Evolutionary conservation across 2,797 vertebrate genomes (phyloP), one percentile per base, ranked within the genome.

Genomic region (Valencia hispanica): DNA sequence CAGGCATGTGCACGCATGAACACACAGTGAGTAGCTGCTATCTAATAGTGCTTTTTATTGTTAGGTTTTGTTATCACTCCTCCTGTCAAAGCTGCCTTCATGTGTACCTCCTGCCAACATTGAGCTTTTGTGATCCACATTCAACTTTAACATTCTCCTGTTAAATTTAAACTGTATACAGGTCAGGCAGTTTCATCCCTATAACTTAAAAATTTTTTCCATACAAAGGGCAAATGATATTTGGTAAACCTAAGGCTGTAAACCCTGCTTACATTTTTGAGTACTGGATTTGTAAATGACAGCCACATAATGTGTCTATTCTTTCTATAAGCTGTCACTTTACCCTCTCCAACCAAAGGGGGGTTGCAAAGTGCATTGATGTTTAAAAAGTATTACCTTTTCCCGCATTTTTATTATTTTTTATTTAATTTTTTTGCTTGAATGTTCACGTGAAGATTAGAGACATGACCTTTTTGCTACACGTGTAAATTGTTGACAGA

Each of bases 401-500:
- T 75, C 74, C 66, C 74, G 68, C 0, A 63, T 73, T 68, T n/a
- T 36, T n/a, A n/a, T n/a, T n/a, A n/a, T n/a, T n/a, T n/a, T n/a
- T n/a, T n/a, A n/a, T n/a, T n/a, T n/a, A n/a, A n/a, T n/a, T n/a
- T 45, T n/a, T 25, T 14, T 20, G 27, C 57, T 59, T 5, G 15
- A 59, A 22, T 36, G 17, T 63, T 78, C 53, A 39, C 18, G 11
- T 30, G 17, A 0, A 39, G 57, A 68, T 51, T 30, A 27, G 55
- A 73, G 61, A 32, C 48, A 39, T 53, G 70, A 72, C 74, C 79
- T 66, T 79, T 51, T 73, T 3, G 65, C 75, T 68, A 68, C 73
- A 27, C 25, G 39, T 74, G 70, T 50, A 66, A 66, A 61, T 47
- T 81, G 74, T 81, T 81, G 74, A 22, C n/a, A 30, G 22, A 79